Evolutionary conservation across 2,888 invertebrate species (phyloP).

Genomic region (Archips crataeganus): DNA sequence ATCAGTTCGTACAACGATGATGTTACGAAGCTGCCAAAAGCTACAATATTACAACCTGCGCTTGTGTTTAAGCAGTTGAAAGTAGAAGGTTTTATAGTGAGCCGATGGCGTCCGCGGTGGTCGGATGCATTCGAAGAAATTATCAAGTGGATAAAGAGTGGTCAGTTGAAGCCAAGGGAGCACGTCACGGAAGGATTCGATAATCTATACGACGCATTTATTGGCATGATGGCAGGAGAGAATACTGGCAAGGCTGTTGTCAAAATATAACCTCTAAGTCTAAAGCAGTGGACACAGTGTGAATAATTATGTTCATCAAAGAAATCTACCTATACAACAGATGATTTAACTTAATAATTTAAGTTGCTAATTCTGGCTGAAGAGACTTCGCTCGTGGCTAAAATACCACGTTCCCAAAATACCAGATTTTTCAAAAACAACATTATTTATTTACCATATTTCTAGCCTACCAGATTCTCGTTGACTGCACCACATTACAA

Average conservation of each 20-base stretch:
- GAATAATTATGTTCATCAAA: not conserved
- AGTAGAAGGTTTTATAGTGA: conserved; percentile 82
- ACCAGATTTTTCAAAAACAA: too few relatives aligned
- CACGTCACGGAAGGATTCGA: conserved; percentile 88
- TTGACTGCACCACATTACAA: too few relatives aligned
- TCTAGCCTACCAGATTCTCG: too few relatives aligned
- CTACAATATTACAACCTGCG: conserved; percentile 75
- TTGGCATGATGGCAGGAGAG: conserved; percentile 72
- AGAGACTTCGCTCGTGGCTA: too few relatives aligned
- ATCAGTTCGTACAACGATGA: conserved; percentile 85
- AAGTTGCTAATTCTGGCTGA: too few relatives aligned
- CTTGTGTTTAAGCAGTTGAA: conserved; percentile 81
- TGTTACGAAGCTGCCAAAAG: conserved; percentile 56
- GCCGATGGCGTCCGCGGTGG: conserved; percentile 80
- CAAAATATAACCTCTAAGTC: conserved; percentile 73
- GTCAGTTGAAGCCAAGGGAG: conserved; percentile 86
- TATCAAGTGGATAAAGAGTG: conserved; percentile 83
- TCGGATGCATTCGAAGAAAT: conserved; percentile 83
- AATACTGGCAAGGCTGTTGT: conserved; percentile 90
- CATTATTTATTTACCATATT: too few relatives aligned
- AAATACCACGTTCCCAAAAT: too few relatives aligned
- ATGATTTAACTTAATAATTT: too few relatives aligned
- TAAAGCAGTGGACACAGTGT: conserved; percentile 41
- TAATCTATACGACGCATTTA: conserved; percentile 57
- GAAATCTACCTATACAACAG: too few relatives aligned